phyloP scores from a whole-genome alignment of 2,113 vertebrate genomes.

The Cyphomyrus discorhynchus region DNA sequence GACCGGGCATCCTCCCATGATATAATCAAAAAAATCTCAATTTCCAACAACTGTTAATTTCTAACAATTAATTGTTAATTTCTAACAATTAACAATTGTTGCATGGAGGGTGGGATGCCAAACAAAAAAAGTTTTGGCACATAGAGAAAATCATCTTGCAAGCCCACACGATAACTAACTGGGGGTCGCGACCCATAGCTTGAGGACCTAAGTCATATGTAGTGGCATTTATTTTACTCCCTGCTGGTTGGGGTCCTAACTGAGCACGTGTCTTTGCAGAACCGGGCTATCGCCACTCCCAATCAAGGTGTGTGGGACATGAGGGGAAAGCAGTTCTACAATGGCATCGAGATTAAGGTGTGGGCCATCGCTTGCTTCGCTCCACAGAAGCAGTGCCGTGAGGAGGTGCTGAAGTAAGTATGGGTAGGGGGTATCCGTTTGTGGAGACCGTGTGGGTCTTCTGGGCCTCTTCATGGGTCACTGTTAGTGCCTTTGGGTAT shows the following conservation, averaged over 20 bases:
- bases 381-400: constrained; percentile 96
- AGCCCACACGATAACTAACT: background rate
- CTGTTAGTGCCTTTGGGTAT: background rate
- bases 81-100: too few relatives aligned
- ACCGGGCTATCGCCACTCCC: constrained; percentile 94
- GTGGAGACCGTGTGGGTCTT: background rate
- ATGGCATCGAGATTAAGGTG: constrained; percentile 98
- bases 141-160: background rate
- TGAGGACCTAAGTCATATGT: background rate
- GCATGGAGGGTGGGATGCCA: background rate
- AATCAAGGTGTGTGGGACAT: constrained; percentile 99
- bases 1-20: background rate
- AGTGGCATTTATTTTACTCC: background rate
- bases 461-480: background rate
- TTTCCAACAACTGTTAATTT: too few relatives aligned
- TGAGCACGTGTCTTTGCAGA: constrained; percentile 62
- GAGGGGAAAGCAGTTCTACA: constrained; percentile 98
- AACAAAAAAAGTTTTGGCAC: background rate
- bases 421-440: background rate
- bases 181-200: background rate
- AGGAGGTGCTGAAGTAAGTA: constrained; percentile 97
- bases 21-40: background rate
- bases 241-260: background rate
- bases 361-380: constrained; percentile 99
- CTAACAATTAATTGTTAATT: too few relatives aligned